Percentiles rank a stretch among this genome's conserved stretches.
Conservation (phyloP, 2,797 vertebrate genomes). For the Pseudochirops cupreus region DNA sequence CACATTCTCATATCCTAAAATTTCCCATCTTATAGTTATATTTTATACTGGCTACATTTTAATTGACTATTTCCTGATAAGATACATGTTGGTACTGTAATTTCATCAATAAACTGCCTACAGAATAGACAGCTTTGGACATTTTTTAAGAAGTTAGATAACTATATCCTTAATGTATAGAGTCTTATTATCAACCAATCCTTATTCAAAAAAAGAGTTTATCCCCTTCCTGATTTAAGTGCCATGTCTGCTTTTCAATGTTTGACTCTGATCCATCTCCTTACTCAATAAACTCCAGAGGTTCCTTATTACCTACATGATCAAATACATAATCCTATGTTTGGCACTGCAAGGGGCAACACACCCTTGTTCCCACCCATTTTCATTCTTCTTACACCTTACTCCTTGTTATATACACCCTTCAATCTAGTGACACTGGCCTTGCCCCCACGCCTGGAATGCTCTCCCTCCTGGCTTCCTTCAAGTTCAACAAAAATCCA, state of each 20-base stretch:
- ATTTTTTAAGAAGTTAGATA: slow-evolving; percentile 47
- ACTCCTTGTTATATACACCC: neutral
- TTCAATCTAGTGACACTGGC: neutral
- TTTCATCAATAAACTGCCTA: slow-evolving; percentile 50
- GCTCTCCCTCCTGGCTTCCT: neutral
- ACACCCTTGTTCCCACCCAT: neutral
- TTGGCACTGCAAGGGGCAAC: neutral
- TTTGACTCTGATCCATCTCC: slow-evolving; percentile 11
- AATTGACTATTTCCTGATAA: slow-evolving; percentile 42
- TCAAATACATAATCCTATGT: neutral
- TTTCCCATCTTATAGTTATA: slow-evolving; percentile 42
- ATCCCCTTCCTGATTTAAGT: slow-evolving; percentile 19
- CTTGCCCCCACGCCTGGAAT: neutral
- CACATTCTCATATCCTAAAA: slow-evolving; percentile 38
- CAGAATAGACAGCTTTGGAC: slow-evolving; percentile 42
- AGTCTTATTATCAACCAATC: slow-evolving; percentile 21
- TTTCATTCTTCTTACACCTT: neutral
- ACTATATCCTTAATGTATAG: slow-evolving; percentile 33
- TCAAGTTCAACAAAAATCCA: neutral
- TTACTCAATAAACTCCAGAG: neutral
- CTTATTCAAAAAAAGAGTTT: slow-evolving; percentile 35
- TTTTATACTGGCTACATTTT: slow-evolving; percentile 18
- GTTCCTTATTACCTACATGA: neutral
- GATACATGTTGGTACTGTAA: slow-evolving; percentile 7
- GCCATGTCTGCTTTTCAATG: slow-evolving; percentile 27